These are phyloP conservation scores for Tromatobia lineatoria DNA, from an alignment of 2,888 invertebrate species.

Conservation along the genomic window DNA sequence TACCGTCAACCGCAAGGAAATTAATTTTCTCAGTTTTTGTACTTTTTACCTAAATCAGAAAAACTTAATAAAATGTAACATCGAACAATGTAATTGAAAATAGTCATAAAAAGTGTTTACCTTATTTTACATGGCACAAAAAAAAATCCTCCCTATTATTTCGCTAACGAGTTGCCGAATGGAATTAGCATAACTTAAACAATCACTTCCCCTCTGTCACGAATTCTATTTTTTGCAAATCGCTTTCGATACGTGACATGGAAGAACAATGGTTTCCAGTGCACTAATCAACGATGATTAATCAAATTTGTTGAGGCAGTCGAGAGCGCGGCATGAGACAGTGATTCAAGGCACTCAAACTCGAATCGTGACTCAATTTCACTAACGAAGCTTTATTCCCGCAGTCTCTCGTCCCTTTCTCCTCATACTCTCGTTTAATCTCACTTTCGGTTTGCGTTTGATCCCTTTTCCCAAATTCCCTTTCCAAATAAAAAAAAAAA, in stretches of 20 bases:
- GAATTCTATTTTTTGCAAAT: not conserved
- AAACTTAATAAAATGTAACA: too few species aligned
- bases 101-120: too few species aligned
- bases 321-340: conserved; percentile 11
- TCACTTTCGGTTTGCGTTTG: conserved; percentile 55
- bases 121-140: not conserved
- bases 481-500: conserved; percentile 45
- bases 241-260: conserved; percentile 28
- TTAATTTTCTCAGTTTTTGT: too few species aligned
- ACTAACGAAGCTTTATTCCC: conserved; percentile 67
- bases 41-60: too few species aligned
- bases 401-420: conserved; percentile 37
- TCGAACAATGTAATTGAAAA: too few species aligned
- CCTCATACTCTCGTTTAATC: conserved; percentile 53
- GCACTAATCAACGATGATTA: conserved; percentile 60
- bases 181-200: conserved; percentile 7
- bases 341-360: conserved; percentile 54
- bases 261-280: conserved; percentile 47
- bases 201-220: not conserved
- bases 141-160: not conserved
- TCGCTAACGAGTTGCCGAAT: not conserved
- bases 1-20: too few species aligned
- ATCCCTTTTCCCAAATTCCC: conserved; percentile 65
- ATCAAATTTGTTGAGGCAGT: conserved; percentile 52
- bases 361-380: conserved; percentile 65